Conservation (phyloP, 2,113 vertebrate species). For the Dolichotis patagonum region DNA sequence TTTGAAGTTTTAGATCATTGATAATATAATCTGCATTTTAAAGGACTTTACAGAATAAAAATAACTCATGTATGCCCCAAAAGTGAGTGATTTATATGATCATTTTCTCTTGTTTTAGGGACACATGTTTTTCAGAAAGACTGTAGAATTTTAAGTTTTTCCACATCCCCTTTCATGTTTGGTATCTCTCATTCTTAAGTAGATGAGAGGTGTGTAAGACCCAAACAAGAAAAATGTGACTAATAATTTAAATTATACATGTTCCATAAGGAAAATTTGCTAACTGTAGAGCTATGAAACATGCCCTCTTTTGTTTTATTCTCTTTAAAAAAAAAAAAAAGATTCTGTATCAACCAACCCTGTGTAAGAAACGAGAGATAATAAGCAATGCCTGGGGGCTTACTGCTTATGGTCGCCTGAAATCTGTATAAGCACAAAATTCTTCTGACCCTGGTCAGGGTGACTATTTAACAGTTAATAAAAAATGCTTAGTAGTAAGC, state of each 20-base stretch:
- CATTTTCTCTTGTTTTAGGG: neutral
- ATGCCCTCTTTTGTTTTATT: too few species aligned
- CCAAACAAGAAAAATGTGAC: constrained; percentile 18
- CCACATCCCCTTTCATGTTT: neutral
- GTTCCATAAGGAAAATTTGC: neutral
- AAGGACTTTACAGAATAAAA: neutral
- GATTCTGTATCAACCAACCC: neutral
- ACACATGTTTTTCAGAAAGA: neutral
- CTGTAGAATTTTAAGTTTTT: neutral
- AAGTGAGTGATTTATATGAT: neutral
- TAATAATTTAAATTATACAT: constrained; percentile 12
- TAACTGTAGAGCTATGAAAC: neutral
- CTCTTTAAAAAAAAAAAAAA: too few species aligned
- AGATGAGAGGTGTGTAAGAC: neutral
- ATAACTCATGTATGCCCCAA: neutral
- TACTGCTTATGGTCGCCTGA: constrained; percentile 27
- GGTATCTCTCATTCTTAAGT: neutral
- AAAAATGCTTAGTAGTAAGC: constrained; percentile 53
- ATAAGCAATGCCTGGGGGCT: neutral
- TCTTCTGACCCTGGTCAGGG: constrained; percentile 23
- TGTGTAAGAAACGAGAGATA: constrained; percentile 4
- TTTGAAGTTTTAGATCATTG: constrained; percentile 16
- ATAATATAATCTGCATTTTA: neutral
- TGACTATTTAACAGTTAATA: constrained; percentile 47
- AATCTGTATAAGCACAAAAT: constrained; percentile 55